Conservation (phyloP, 2,888 invertebrate genomes). For the Notodonta dromedarius region DNA sequence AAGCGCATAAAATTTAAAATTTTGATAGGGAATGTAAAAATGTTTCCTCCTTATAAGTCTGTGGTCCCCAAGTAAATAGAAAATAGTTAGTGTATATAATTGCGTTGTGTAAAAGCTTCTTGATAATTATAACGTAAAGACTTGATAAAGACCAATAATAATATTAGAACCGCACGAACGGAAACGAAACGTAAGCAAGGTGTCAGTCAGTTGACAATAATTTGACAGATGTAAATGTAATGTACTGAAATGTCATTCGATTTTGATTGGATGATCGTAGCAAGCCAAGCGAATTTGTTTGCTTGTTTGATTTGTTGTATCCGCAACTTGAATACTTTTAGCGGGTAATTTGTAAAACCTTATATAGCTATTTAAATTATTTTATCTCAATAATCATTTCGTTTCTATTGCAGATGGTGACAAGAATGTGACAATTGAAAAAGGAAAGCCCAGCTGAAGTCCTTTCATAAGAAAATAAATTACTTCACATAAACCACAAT, state of each 20-base stretch:
- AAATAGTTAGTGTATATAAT: no score
- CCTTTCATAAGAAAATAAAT: constrained; percentile 19
- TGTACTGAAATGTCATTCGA: constrained; percentile 22
- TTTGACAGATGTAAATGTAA: no score
- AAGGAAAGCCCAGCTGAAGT: constrained; percentile 19
- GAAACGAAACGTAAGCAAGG: no score
- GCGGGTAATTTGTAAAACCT: constrained; percentile 35
- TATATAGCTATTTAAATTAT: not conserved
- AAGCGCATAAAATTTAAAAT: no score
- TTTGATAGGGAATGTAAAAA: no score
- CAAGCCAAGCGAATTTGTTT: not conserved
- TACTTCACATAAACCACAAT: constrained; percentile 44
- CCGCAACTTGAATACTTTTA: constrained; percentile 29
- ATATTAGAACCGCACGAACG: no score
- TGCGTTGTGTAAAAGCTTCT: no score
- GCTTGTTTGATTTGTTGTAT: constrained; percentile 24
- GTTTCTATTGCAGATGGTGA: constrained; percentile 54
- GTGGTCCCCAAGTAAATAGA: no score
- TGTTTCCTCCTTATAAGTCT: no score
- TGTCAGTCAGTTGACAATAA: no score
- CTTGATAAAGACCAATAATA: no score
- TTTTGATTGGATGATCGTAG: constrained; percentile 24
- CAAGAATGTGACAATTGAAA: constrained; percentile 58
- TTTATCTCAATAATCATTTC: constrained; percentile 10
- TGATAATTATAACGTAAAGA: no score